phyloP scores from a whole-genome alignment of 92 coral and sea anemone genomes.

The Phenganax subtilis region DNA sequence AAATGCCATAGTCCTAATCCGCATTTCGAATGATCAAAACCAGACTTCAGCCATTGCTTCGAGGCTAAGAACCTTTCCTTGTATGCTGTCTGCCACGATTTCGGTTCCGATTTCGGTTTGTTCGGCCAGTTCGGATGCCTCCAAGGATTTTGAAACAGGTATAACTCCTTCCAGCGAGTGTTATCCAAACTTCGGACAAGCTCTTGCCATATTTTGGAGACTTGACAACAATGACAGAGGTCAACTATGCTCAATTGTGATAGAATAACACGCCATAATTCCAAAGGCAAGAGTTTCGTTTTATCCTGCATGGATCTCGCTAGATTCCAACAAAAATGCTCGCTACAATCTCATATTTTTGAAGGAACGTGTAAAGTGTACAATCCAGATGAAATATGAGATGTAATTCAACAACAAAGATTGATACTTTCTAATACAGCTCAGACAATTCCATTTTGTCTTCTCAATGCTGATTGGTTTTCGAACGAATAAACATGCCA shows the following conservation, averaged over 20 bases:
- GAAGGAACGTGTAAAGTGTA: neutral
- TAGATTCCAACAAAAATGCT: neutral
- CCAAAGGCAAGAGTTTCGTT: conserved; percentile 70
- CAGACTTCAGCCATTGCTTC: conserved; percentile 81
- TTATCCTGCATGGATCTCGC: conserved; percentile 65
- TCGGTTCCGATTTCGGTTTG: conserved; percentile 70
- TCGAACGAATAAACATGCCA: neutral
- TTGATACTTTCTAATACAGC: neutral
- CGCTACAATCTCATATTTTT: neutral
- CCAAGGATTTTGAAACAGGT: conserved; percentile 76
- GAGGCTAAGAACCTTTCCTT: conserved; percentile 78
- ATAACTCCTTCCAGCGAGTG: conserved; percentile 89
- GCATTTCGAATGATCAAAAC: conserved; percentile 68
- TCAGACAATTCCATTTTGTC: conserved; percentile 13
- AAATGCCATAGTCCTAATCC: conserved; percentile 59
- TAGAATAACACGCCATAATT: conserved; percentile 87
- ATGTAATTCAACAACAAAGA: neutral
- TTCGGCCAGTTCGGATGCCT: conserved; percentile 98
- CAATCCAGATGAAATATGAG: no score
- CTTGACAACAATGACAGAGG: conserved; percentile 87
- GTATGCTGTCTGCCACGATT: conserved; percentile 88
- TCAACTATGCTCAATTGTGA: conserved; percentile 69
- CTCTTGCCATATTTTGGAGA: conserved; percentile 90
- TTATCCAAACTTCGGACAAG: conserved; percentile 90
- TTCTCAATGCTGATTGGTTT: conserved; percentile 40